A percentile compares a stretch with the other conserved stretches of the same genome.
phyloP scores from a whole-genome alignment of 2,888 invertebrate genomes.

The Melieria crassipennis region DNA sequence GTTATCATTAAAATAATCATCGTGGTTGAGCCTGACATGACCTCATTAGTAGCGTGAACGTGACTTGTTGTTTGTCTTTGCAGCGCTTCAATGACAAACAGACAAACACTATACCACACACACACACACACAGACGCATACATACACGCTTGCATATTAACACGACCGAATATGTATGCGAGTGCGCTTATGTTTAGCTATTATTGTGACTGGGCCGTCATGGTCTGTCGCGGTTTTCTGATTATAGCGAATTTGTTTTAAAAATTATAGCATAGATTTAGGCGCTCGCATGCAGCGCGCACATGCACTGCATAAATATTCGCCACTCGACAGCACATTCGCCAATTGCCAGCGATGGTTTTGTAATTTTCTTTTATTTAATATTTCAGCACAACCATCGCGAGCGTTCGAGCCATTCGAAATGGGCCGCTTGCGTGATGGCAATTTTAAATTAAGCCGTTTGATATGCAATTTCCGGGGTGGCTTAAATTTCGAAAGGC shows the following conservation, averaged over 20 bases:
- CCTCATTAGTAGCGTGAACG: constrained; percentile 62
- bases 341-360: constrained; percentile 13
- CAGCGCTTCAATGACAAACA: constrained; percentile 44
- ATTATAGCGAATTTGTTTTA: constrained; percentile 35
- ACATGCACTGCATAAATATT: constrained; percentile 20
- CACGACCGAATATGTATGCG: constrained; percentile 17
- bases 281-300: constrained; percentile 21
- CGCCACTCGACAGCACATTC: constrained; percentile 5
- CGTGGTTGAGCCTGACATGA: constrained; percentile 56
- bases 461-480: no score
- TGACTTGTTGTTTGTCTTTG: constrained; percentile 62
- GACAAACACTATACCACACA: constrained; percentile 14
- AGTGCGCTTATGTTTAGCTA: not conserved
- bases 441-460: no score
- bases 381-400: not conserved
- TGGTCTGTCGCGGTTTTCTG: constrained; percentile 22
- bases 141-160: not conserved
- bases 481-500: no score
- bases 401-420: no score
- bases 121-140: constrained; percentile 12
- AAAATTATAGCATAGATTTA: constrained; percentile 35
- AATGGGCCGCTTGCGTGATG: constrained; percentile 6
- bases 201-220: not conserved
- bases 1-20: constrained; percentile 1
- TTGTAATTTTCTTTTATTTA: constrained; percentile 15